A percentile compares a stretch with the other conserved stretches of the same genome.
phyloP scores from a whole-genome alignment of 2,113 vertebrate genomes.

The Leuciscus idus region DNA sequence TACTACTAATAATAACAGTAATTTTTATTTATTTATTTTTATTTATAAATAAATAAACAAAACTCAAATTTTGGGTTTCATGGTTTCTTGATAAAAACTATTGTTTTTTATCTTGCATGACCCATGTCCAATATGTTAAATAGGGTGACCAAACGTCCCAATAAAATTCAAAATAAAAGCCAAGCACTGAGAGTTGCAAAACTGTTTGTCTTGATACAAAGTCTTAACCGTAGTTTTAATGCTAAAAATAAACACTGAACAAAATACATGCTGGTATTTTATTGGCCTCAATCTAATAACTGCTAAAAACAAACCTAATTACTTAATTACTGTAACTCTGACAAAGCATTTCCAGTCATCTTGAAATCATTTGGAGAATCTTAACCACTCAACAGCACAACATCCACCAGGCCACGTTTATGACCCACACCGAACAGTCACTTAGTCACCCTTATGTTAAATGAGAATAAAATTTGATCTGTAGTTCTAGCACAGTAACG shows the following conservation, averaged over 20 bases:
- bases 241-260: neutral
- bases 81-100: neutral
- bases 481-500: neutral
- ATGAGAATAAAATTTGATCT: slow-evolving; percentile 23
- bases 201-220: neutral
- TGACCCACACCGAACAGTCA: neutral
- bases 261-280: neutral
- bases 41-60: neutral
- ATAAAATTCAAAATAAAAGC: neutral
- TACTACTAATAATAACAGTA: neutral
- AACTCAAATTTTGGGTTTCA: neutral
- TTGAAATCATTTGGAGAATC: neutral
- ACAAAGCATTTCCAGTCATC: neutral
- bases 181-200: neutral
- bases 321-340: neutral
- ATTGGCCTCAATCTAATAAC: neutral
- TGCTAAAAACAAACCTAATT: neutral
- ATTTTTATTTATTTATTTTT: neutral
- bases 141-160: neutral
- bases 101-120: neutral
- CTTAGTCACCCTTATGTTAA: neutral
- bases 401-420: too few relatives aligned
- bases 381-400: neutral
- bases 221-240: neutral
- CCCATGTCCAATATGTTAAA: neutral